Evolutionary conservation across 2,888 invertebrate genomes (phyloP), one percentile per base, ranked within the genome.

Genomic region (Lycia hirtaria): DNA sequence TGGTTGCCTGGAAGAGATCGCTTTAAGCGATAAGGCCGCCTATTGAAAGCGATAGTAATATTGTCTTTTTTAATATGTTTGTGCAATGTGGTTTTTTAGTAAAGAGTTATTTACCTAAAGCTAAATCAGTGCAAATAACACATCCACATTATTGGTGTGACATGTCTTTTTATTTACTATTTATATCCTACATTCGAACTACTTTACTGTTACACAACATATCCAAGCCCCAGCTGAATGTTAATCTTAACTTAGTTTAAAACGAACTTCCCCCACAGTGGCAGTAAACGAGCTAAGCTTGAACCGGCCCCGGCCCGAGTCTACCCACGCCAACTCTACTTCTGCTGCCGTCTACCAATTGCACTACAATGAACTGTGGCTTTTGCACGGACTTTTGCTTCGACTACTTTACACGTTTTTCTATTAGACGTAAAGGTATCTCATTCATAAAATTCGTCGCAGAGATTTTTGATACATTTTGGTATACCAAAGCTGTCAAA

Each of bases 201-300:
- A 19, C 17, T n/a, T n/a, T n/a, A 30, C 30, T 30, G 10, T 30
- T 9, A 17, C 4, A 47, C 48, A 32, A 32, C 30, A 38, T 7
- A 14, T n/a, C 48, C 4, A 24, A 33, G 48, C 28, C 9, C 17
- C 26, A 37, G 15, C 17, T 4, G 32, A 43, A 22, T 47, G 26
- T 40, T 33, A 49, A 45, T 54, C 41, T 50, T 50, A 55, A 43
- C 47, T 47, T 45, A 54, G 45, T 58, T 58, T 26, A 43, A 48
- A 43, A 43, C 48, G 43, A 52, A 52, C 57, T 60, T 51, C 30
- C 57, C 57, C 66, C 67, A 28, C 85, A 91, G 91, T 92, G 77
- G 88, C 89, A 60, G 89, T 91, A 60, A 92, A 88, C 78, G 91
- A 92, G 78, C 76, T 90, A 38, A 89, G 85, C 72, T 56, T 85